Evolutionary conservation across 1,140 invertebrate species (phyloP).

Genomic region (Neocloeon triangulifer): DNA sequence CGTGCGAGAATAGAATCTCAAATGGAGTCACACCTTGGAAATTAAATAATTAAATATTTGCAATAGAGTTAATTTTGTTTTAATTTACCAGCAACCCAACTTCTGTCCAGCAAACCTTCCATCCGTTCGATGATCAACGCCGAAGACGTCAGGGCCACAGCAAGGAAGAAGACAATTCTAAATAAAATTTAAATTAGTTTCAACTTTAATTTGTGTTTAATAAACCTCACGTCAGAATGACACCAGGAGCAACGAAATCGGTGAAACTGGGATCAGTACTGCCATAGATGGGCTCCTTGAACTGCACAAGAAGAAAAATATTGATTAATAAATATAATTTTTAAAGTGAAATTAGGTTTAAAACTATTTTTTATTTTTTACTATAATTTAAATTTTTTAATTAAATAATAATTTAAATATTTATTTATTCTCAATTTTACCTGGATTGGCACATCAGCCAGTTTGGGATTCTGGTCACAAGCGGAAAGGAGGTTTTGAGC

Average conservation of each 20-base stretch:
- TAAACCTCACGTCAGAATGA: slow-evolving; percentile 79
- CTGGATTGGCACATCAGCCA: slow-evolving; percentile 62
- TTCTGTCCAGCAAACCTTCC: slow-evolving; percentile 68
- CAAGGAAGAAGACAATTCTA: slow-evolving; percentile 87
- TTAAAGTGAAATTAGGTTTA: background rate
- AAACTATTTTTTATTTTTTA: slow-evolving; percentile 1
- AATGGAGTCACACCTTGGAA: slow-evolving; percentile 62
- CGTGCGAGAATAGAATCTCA: slow-evolving; percentile 79
- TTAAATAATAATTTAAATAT: slow-evolving; percentile 1
- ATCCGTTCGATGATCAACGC: slow-evolving; percentile 75
- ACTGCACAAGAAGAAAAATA: slow-evolving; percentile 16
- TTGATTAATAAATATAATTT: background rate
- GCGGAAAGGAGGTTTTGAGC: slow-evolving; percentile 38
- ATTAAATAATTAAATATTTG: slow-evolving; percentile 8
- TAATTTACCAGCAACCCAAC: slow-evolving; percentile 41
- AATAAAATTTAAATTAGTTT: no score
- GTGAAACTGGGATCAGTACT: slow-evolving; percentile 69
- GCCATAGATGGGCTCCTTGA: slow-evolving; percentile 66
- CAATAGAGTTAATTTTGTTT: no score
- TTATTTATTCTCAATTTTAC: no score
- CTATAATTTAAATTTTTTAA: slow-evolving; percentile 2
- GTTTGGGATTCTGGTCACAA: slow-evolving; percentile 52
- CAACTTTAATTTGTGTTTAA: no score
- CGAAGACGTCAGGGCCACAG: slow-evolving; percentile 78
- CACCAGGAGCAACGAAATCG: slow-evolving; percentile 85